Evolutionary conservation across 2,113 vertebrate species (phyloP).

Genomic region (Elaphurus davidianus): DNA sequence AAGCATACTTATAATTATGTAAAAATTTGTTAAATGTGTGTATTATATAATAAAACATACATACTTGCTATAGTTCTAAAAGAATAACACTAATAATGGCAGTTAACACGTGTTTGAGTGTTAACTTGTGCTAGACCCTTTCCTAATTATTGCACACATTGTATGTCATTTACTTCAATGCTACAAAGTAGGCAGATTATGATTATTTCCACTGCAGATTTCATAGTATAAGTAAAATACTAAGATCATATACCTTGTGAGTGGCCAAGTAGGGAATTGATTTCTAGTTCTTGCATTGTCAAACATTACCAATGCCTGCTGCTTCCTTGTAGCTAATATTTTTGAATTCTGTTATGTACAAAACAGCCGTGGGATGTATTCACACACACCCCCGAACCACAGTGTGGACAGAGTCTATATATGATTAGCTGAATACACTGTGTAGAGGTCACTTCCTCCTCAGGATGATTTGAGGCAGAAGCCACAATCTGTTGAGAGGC

Average conservation of each 20-base stretch:
- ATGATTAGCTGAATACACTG: not conserved
- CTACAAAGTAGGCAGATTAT: not conserved
- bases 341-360: not conserved
- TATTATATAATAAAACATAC: not conserved
- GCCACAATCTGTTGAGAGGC: not conserved
- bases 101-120: not conserved
- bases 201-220: not conserved
- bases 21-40: not conserved
- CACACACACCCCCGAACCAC: not conserved
- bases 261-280: not conserved
- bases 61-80: not conserved
- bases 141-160: not conserved
- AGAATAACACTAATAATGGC: not conserved
- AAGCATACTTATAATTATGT: not conserved
- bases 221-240: not conserved
- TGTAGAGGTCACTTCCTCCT: not conserved
- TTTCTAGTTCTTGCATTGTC: not conserved
- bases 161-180: not conserved
- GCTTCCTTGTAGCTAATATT: not conserved
- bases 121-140: not conserved
- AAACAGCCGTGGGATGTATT: not conserved
- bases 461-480: not conserved
- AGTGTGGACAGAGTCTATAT: not conserved
- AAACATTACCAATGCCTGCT: not conserved
- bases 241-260: not conserved